phyloP scores from a whole-genome alignment of 1,140 invertebrate genomes.

The Habropoda laboriosa region DNA sequence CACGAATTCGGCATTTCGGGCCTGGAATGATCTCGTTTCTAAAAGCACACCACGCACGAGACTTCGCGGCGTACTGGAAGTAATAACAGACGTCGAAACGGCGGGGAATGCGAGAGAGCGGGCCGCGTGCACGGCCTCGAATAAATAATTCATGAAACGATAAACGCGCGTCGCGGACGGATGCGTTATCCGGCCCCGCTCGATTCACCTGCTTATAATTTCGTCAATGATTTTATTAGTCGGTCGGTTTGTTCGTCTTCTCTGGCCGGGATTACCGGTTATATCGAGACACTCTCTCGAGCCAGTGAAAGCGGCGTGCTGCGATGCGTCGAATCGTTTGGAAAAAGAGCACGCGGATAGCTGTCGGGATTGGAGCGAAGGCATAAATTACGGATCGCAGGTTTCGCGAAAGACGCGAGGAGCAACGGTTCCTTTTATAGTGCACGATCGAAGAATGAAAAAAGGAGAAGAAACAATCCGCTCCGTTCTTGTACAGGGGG shows the following conservation, averaged over 20 bases:
- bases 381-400: neutral
- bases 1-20: conserved; percentile 10
- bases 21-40: conserved; percentile 43
- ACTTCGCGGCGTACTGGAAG: conserved; percentile 12
- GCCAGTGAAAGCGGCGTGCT: neutral
- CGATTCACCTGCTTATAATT: conserved; percentile 26
- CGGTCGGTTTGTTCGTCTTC: neutral
- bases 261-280: neutral
- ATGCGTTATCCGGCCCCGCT: conserved; percentile 24
- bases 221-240: conserved; percentile 1
- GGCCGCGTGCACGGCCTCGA: conserved; percentile 32
- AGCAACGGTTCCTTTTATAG: no score
- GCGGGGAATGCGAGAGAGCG: conserved; percentile 28
- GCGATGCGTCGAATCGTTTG: no score
- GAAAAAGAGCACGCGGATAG: no score
- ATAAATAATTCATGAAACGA: conserved; percentile 53
- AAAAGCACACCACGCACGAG: conserved; percentile 21
- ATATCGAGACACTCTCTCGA: neutral
- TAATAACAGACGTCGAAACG: conserved; percentile 45
- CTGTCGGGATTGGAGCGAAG: no score
- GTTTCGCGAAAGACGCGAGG: no score
- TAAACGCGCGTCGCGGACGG: conserved; percentile 16
- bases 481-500: neutral
- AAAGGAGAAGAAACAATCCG: neutral
- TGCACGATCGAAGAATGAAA: neutral